Evolutionary conservation across 2,888 invertebrate genomes (phyloP).

Genomic region (Nomada flava): DNA sequence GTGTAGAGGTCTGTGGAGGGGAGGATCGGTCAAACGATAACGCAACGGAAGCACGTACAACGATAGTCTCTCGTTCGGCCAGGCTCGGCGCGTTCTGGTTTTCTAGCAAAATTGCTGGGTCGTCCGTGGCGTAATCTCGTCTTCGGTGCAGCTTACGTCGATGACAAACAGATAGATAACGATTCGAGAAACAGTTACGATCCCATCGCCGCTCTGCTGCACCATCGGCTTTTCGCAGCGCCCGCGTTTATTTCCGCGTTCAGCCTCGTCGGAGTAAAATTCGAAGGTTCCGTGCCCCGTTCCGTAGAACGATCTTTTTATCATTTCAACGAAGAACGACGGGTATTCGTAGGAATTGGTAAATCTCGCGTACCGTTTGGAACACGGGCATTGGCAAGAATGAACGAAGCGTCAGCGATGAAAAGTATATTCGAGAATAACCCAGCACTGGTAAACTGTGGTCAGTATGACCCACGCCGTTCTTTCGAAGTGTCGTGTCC

Average conservation of each 20-base stretch:
- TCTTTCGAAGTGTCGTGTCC: slow-evolving; percentile 5
- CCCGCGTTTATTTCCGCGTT: slow-evolving; percentile 35
- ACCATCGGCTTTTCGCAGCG: slow-evolving; percentile 20
- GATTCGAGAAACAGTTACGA: slow-evolving; percentile 47
- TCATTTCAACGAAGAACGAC: neutral
- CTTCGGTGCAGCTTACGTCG: slow-evolving; percentile 38
- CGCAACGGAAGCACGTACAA: slow-evolving; percentile 65
- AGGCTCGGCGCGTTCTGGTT: slow-evolving; percentile 40
- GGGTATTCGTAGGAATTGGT: neutral
- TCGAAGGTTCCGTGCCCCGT: too few species aligned
- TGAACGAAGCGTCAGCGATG: neutral
- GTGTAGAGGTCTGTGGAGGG: neutral
- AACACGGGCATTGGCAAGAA: slow-evolving; percentile 14
- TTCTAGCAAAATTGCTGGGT: slow-evolving; percentile 55
- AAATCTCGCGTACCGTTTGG: neutral
- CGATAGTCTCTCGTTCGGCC: slow-evolving; percentile 59
- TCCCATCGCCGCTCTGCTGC: neutral
- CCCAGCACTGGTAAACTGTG: neutral
- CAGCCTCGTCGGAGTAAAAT: slow-evolving; percentile 19
- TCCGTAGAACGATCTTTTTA: neutral
- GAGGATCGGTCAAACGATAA: slow-evolving; percentile 64
- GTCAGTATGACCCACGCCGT: neutral
- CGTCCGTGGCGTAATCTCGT: slow-evolving; percentile 48
- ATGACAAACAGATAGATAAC: slow-evolving; percentile 56
- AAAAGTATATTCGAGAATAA: neutral